Base-by-base conservation (phyloP, 1,140 invertebrate genomes). In the Archivesica marissinica region DNA sequence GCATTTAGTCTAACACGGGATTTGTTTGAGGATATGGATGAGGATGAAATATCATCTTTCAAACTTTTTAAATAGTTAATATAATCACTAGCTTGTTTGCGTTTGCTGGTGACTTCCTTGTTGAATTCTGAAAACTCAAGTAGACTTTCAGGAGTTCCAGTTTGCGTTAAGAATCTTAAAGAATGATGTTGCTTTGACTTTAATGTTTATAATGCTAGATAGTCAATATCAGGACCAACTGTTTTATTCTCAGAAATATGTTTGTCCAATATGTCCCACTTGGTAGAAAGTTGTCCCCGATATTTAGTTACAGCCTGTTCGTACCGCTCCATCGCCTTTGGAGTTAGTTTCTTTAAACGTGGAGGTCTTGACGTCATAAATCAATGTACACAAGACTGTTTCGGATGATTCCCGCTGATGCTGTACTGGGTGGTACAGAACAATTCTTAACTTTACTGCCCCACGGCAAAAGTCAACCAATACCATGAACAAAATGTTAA, bases 391-490 rank as follows among this genome's bases (percentile, higher is more conserved):
- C n/a, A n/a, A n/a, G n/a, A n/a, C n/a, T n/a, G n/a, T n/a, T 64
- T 20, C 28, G 25, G 59, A 64, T 64, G 59, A 64, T 30, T 6
- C 28, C 59, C 25, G 59, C 52, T 54, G 52, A 54, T 54, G 52
- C 25, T 7, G 25, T 33, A 20, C 59, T 33, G 59, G 28, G 35
- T 25, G 28, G 59, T 64, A 64, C 59, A 64, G 35, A 64, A 64
- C 59, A 64, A 30, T 35, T 64, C 35, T 64, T 33, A 64, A 64
- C 59, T 64, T 64, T 64, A 9, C 59, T 64, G 59, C 59, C 59
- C 59, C 35, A 64, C 25, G 13, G 54, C 54, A 23, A 56, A 56
- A 56, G 54, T 23, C 11, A 56, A 56, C 54, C 56, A 56, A 56
- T n/a, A n/a, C n/a, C n/a, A n/a, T n/a, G n/a, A n/a, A n/a, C n/a